Percentiles rank a stretch among this genome's conserved stretches.
Conservation (phyloP, 2,797 vertebrate genomes). For the Toxotes lorentzi region DNA sequence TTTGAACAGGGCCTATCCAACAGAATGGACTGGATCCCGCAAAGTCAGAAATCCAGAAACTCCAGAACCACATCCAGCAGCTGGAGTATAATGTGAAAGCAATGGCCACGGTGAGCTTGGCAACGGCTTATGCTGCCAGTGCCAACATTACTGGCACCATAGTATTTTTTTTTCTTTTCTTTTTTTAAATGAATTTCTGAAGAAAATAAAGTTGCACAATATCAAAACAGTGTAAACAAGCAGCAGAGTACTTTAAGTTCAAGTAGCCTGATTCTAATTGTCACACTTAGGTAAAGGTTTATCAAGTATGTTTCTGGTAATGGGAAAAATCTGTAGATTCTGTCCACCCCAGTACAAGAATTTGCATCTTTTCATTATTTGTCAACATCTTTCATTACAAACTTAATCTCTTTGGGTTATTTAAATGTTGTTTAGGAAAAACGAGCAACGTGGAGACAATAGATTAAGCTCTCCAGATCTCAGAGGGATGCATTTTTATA, state of each 20-base stretch:
- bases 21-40: constrained; percentile 71
- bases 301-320: not conserved
- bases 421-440: not conserved
- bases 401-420: not conserved
- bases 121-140: not conserved
- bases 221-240: not conserved
- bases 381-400: not conserved
- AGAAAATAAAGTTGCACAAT: not conserved
- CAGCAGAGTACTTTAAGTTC: too few species aligned
- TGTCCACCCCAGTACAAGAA: not conserved
- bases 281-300: not conserved
- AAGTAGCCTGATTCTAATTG: not conserved
- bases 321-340: not conserved
- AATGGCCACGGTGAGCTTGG: constrained; percentile 70
- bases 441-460: not conserved
- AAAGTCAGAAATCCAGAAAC: constrained; percentile 59
- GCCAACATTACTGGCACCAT: not conserved
- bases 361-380: not conserved
- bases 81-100: constrained; percentile 72
- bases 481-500: not conserved
- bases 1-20: constrained; percentile 64
- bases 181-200: not conserved
- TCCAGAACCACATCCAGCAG: constrained; percentile 77
- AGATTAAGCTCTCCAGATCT: not conserved
- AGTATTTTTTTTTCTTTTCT: too few species aligned